phyloP scores from a whole-genome alignment of 2,797 vertebrate genomes.

The Pantherophis vulpinus region DNA sequence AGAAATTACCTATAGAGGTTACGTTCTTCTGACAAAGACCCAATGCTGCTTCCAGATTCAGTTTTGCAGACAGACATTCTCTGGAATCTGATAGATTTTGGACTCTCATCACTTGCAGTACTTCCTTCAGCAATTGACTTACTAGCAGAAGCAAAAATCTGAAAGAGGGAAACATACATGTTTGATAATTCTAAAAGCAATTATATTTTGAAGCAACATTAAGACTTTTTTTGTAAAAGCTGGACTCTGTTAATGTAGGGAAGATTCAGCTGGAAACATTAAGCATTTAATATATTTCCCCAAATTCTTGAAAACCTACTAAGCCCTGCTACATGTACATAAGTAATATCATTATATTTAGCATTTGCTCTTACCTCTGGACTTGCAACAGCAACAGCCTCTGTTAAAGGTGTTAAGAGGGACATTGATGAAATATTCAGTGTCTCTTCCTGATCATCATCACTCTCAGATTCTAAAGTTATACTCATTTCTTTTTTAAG shows the following conservation, averaged over 20 bases:
- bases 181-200: neutral
- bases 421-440: slow-evolving; percentile 98
- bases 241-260: neutral
- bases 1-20: slow-evolving; percentile 87
- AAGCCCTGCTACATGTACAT: neutral
- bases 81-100: slow-evolving; percentile 78
- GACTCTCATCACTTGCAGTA: slow-evolving; percentile 68
- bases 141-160: slow-evolving; percentile 76
- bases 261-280: neutral
- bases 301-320: neutral
- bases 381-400: slow-evolving; percentile 84
- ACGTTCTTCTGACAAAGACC: slow-evolving; percentile 71
- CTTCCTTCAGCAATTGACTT: slow-evolving; percentile 72
- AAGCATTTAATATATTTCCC: neutral
- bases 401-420: slow-evolving; percentile 84
- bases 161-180: neutral
- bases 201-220: neutral
- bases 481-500: slow-evolving; percentile 61
- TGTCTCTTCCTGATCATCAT: slow-evolving; percentile 77
- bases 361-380: slow-evolving; percentile 74
- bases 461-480: slow-evolving; percentile 66
- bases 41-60: slow-evolving; percentile 76
- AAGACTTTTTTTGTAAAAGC: neutral
- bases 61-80: slow-evolving; percentile 69
- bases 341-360: neutral